Evolutionary conservation across 2,888 invertebrate genomes (phyloP), one percentile per base, ranked within the genome.

Genomic region (Chrysomela aeneicollis): DNA sequence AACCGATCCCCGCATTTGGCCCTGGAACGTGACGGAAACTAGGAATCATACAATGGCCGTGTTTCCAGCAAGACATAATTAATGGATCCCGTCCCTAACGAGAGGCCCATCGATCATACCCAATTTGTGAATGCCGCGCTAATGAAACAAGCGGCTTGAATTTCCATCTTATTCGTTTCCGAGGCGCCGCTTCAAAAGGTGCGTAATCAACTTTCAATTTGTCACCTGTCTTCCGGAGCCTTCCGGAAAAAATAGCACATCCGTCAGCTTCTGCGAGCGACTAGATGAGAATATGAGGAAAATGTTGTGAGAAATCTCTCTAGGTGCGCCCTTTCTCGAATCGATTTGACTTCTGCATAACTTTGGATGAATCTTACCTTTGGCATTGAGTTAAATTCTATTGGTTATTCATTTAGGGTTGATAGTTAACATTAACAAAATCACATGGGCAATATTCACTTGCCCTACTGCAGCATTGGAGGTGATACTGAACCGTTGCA

Each of bases 211-310:
- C 55, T 21, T 42, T 52, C 53, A 59, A 63, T 63, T 59, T 63
- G 53, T 63, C 49, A 37, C 30, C 35, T 32, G 59, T 59, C 63
- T 53, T 21, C n/a, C 46, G 30, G 35, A 49, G 53, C 32, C 53
- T 49, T 35, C 17, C 22, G 46, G 46, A 47, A 63, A 54, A 63
- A 63, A 59, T 59, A 30, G 52, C 19, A 53, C 59, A 63, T 59
- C 63, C 47, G 47, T 53, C 59, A 37, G 63, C 49, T 54, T 52
- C 53, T 12, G 15, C 15, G 15, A 64, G 67, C 51, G 62, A 63
- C 46, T 35, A 42, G 71, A 72, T 72, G 70, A 69, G 69, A 75
- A 76, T 71, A 74, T 74, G 74, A 72, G 74, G 71, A 74, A 76
- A 72, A 74, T 74, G 72, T 71, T 70, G 72, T 71, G 77, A 76